These are phyloP conservation scores for Heliconius cydno DNA, from an alignment of 2,888 invertebrate species.

Conservation along the genomic window DNA sequence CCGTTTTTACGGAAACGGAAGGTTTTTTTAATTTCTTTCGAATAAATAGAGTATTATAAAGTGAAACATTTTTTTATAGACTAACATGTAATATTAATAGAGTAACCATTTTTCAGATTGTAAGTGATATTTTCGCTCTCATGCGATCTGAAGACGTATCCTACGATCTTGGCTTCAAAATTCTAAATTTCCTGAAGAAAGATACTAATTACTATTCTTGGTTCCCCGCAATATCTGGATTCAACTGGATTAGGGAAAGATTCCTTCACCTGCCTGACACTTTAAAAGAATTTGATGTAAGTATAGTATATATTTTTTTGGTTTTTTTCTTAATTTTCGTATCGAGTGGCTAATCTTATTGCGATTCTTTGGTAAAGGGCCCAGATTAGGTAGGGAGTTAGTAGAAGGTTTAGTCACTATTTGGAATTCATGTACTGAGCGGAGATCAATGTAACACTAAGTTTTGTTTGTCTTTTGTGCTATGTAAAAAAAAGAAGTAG, in stretches of 20 bases:
- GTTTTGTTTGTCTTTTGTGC: too few species aligned
- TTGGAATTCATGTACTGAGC: too few species aligned
- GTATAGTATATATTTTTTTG: constrained; percentile 45
- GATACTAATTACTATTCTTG: constrained; percentile 73
- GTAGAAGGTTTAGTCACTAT: too few species aligned
- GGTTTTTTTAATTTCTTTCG: too few species aligned
- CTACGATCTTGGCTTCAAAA: constrained; percentile 66
- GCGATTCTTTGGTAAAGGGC: too few species aligned
- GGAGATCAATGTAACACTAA: too few species aligned
- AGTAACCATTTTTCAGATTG: not conserved
- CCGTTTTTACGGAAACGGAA: too few species aligned
- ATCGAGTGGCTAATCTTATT: not conserved
- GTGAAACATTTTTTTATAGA: too few species aligned
- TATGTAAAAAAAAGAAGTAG: not conserved
- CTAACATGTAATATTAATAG: too few species aligned
- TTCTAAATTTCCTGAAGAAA: constrained; percentile 70
- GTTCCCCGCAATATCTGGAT: constrained; percentile 75
- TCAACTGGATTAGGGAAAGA: constrained; percentile 72
- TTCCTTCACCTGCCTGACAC: constrained; percentile 67
- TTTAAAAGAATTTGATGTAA: constrained; percentile 67
- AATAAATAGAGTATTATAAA: too few species aligned
- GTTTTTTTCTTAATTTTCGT: constrained; percentile 6
- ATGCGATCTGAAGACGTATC: constrained; percentile 68
- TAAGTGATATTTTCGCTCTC: constrained; percentile 75
- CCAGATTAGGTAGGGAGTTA: too few species aligned